Conservation (phyloP, 2,888 invertebrate species). For the Adelognathus sp. region DNA sequence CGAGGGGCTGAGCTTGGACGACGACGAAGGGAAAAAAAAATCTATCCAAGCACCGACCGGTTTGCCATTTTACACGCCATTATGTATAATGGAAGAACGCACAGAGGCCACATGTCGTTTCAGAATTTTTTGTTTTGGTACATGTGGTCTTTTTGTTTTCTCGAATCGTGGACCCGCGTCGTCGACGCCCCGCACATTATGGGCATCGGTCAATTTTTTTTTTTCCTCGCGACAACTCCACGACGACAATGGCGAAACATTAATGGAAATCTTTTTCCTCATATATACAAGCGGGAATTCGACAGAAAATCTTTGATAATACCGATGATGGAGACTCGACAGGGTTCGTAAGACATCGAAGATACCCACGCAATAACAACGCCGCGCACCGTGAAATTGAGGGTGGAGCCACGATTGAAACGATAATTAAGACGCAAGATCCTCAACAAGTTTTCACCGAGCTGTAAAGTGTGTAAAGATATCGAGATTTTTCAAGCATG, state of each 20-base stretch:
- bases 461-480: not conserved
- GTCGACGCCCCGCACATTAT: conserved; percentile 20
- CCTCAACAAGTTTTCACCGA: not conserved
- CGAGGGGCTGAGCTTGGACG: not conserved
- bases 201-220: conserved; percentile 14
- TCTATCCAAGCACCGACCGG: conserved; percentile 43
- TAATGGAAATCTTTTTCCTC: not conserved
- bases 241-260: not conserved
- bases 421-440: conserved; percentile 25
- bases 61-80: conserved; percentile 53
- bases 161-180: not conserved
- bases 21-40: not conserved
- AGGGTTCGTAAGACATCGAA: not conserved
- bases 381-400: conserved; percentile 44
- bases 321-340: conserved; percentile 16
- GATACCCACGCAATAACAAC: conserved; percentile 36
- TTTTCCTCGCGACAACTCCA: conserved; percentile 7
- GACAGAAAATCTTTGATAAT: conserved; percentile 20
- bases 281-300: not conserved
- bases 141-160: conserved; percentile 9
- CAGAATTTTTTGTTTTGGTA: not conserved
- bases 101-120: conserved; percentile 35
- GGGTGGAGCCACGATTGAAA: conserved; percentile 34
- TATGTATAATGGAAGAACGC: conserved; percentile 38
- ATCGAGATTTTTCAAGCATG: not conserved